phyloP scores from a whole-genome alignment of 1,140 invertebrate genomes.

The Leptonema lineaticorne region DNA sequence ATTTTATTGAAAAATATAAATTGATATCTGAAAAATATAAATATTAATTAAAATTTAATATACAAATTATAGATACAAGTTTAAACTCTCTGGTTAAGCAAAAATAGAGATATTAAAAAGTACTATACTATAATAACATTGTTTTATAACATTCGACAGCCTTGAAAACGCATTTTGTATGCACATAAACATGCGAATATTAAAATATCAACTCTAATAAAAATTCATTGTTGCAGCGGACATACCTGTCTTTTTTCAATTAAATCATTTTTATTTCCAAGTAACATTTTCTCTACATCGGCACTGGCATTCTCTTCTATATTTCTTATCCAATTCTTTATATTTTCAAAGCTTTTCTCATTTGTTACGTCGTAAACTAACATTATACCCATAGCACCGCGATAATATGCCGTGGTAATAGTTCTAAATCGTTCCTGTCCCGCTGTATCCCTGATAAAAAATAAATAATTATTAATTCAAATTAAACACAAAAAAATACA shows the following conservation, averaged over 20 bases:
- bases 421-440: constrained; percentile 96
- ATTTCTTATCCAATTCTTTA: constrained; percentile 97
- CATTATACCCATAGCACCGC: constrained; percentile 98
- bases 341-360: constrained; percentile 98
- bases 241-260: constrained; percentile 94
- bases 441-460: constrained; percentile 77
- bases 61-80: constrained; percentile 45
- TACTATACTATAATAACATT: background rate
- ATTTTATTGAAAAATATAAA: too few relatives aligned
- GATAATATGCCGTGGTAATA: constrained; percentile 96
- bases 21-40: background rate
- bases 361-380: constrained; percentile 98
- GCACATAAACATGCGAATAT: background rate
- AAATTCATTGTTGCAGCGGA: constrained; percentile 45
- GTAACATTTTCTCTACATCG: constrained; percentile 99
- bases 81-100: constrained; percentile 56
- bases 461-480: constrained; percentile 12
- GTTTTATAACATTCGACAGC: background rate
- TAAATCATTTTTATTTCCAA: constrained; percentile 99
- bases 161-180: too few relatives aligned
- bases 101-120: background rate
- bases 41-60: constrained; percentile 2
- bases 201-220: constrained; percentile 60
- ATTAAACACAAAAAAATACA: background rate
- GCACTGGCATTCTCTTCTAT: constrained; percentile 99